These are phyloP conservation scores for Tenodera sinensis DNA, from an alignment of 2,888 invertebrate species.

Conservation along the genomic window DNA sequence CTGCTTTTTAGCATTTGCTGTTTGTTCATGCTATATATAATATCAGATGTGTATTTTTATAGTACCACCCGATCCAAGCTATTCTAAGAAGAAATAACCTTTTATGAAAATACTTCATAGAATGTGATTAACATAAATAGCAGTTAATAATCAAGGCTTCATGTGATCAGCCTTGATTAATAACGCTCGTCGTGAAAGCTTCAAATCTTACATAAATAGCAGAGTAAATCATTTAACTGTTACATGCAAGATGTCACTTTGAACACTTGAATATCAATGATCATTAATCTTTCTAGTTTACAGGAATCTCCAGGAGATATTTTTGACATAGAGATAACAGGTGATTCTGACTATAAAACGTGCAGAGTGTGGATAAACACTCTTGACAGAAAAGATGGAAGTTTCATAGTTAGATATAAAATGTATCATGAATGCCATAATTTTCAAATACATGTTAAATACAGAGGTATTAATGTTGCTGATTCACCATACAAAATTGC, in stretches of 20 bases:
- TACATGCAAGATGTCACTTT: background rate
- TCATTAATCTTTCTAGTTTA: conserved; percentile 48
- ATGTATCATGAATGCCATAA: conserved; percentile 70
- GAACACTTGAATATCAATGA: background rate
- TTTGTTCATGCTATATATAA: no score
- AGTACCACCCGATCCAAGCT: no score
- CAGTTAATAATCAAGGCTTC: no score
- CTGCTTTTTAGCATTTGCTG: no score
- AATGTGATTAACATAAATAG: no score
- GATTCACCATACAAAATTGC: conserved; percentile 60
- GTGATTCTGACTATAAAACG: conserved; percentile 52
- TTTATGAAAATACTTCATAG: no score
- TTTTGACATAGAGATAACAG: conserved; percentile 51
- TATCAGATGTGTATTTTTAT: no score
- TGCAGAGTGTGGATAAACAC: conserved; percentile 74
- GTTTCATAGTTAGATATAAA: conserved; percentile 78
- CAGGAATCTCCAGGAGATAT: conserved; percentile 51
- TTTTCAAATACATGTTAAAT: conserved; percentile 65
- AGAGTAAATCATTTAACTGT: no score
- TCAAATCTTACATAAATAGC: no score
- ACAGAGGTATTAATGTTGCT: conserved; percentile 58
- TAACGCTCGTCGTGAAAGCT: no score
- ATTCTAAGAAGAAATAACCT: no score
- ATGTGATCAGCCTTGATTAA: no score
- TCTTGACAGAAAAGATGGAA: conserved; percentile 79